A percentile compares a stretch with the other conserved stretches of the same genome.
These are phyloP conservation scores for Drosophila willistoni DNA, from an alignment of 1,140 invertebrate species.

Conservation along the genomic window DNA sequence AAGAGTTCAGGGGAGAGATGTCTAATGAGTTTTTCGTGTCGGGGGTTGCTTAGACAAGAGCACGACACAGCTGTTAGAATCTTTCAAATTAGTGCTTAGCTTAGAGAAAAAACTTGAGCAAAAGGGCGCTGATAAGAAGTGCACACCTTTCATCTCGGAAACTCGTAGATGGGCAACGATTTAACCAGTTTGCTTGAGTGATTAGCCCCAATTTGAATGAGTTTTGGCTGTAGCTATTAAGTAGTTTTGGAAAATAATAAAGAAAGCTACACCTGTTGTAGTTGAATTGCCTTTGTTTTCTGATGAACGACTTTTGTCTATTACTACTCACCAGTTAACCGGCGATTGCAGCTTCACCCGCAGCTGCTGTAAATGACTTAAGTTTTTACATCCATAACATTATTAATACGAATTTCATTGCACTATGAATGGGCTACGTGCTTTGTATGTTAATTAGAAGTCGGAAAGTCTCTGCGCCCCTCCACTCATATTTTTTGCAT, in stretches of 20 bases:
- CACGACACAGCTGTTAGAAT: slow-evolving; percentile 33
- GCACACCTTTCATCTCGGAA: not conserved
- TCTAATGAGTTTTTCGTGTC: slow-evolving; percentile 72
- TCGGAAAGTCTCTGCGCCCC: not conserved
- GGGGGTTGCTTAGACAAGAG: slow-evolving; percentile 44
- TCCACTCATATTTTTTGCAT: slow-evolving; percentile 13
- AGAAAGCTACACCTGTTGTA: slow-evolving; percentile 12
- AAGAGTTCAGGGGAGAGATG: slow-evolving; percentile 7
- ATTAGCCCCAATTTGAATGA: not conserved
- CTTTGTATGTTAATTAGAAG: slow-evolving; percentile 69
- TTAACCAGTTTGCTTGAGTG: not conserved
- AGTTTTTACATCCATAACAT: slow-evolving; percentile 40
- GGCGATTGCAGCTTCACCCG: not conserved
- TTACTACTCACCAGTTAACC: not conserved
- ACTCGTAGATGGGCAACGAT: too few species aligned
- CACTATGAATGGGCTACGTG: slow-evolving; percentile 63
- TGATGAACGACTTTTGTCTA: slow-evolving; percentile 27
- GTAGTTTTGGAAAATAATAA: not conserved
- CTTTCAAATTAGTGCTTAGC: slow-evolving; percentile 45
- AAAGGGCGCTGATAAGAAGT: not conserved
- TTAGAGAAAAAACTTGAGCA: not conserved
- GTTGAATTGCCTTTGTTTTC: slow-evolving; percentile 17
- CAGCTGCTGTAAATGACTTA: slow-evolving; percentile 44
- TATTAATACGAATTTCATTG: slow-evolving; percentile 70
- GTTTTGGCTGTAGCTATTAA: not conserved